These are phyloP conservation scores for Lasioglossum pauxillum DNA, from an alignment of 2,888 invertebrate genomes.

Conservation along the genomic window DNA sequence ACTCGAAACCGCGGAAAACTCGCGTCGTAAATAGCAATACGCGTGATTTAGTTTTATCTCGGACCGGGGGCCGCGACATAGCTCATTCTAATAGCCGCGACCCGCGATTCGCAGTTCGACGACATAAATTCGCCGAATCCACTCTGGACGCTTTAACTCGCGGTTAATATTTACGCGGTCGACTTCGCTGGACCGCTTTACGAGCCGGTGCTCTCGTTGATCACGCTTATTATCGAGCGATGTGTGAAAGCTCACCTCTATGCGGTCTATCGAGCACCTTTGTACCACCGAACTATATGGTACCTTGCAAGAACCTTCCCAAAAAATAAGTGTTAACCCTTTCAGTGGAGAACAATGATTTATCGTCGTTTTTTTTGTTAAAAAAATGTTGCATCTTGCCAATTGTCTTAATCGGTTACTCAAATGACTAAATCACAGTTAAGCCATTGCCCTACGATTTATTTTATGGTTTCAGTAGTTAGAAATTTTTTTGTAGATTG, in stretches of 20 bases:
- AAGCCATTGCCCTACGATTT: too few species aligned
- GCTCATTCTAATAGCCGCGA: neutral
- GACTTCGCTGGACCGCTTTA: conserved; percentile 2
- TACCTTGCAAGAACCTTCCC: too few species aligned
- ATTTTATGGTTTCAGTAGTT: too few species aligned
- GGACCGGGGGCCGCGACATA: neutral
- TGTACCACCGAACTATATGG: too few species aligned
- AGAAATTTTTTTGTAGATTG: too few species aligned
- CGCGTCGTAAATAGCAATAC: conserved; percentile 4
- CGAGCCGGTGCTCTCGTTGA: conserved; percentile 22
- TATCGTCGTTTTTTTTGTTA: too few species aligned
- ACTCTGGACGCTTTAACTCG: conserved; percentile 27
- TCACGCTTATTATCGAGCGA: conserved; percentile 10
- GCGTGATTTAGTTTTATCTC: conserved; percentile 1
- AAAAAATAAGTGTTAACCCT: too few species aligned
- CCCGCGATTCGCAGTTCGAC: conserved; percentile 10
- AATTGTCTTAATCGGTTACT: too few species aligned
- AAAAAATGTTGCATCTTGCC: too few species aligned
- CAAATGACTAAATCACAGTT: too few species aligned
- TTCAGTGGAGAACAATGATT: too few species aligned
- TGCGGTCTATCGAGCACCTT: too few species aligned
- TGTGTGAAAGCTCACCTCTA: neutral
- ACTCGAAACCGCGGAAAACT: neutral
- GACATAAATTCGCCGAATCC: conserved; percentile 21
- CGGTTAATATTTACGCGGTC: neutral